A percentile compares a stretch with the other conserved stretches of the same genome.
Conservation (phyloP, 2,797 vertebrate genomes). For the Coregonus sp. region DNA sequence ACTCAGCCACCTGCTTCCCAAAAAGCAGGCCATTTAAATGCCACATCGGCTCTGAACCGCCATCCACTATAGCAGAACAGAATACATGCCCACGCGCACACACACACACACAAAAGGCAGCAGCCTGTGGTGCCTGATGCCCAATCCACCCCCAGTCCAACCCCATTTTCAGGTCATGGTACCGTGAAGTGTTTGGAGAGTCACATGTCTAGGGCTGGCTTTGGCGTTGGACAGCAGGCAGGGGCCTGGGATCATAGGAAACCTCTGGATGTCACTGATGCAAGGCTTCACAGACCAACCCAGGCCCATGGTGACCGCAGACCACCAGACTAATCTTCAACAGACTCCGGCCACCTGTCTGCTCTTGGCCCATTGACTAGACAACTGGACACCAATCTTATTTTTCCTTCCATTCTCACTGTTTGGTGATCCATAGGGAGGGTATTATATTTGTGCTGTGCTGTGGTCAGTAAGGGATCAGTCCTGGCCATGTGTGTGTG, state of each 20-base stretch:
- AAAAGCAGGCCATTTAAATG: constrained; percentile 73
- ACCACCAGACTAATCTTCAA: constrained; percentile 47
- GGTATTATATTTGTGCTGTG: background rate
- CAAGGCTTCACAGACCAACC: constrained; percentile 35
- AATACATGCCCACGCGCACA: constrained; percentile 11
- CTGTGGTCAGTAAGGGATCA: constrained; percentile 1
- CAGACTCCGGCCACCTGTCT: constrained; percentile 53
- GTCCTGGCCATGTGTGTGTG: background rate
- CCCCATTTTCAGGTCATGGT: constrained; percentile 31
- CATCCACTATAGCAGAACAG: constrained; percentile 37
- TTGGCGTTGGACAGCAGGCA: constrained; percentile 25
- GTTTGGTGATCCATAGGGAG: background rate
- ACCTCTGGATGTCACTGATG: constrained; percentile 50
- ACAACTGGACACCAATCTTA: background rate
- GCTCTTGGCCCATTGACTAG: constrained; percentile 34
- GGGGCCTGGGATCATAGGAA: constrained; percentile 24
- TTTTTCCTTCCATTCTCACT: background rate
- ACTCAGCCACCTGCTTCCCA: constrained; percentile 72
- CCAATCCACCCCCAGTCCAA: constrained; percentile 11
- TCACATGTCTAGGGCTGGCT: constrained; percentile 48
- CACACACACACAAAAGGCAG: background rate
- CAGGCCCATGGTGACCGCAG: constrained; percentile 42
- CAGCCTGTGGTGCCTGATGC: background rate
- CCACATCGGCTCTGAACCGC: constrained; percentile 64
- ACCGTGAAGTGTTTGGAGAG: constrained; percentile 29